phyloP scores from a whole-genome alignment of 2,113 vertebrate genomes.

The Aleadryas rufinucha region DNA sequence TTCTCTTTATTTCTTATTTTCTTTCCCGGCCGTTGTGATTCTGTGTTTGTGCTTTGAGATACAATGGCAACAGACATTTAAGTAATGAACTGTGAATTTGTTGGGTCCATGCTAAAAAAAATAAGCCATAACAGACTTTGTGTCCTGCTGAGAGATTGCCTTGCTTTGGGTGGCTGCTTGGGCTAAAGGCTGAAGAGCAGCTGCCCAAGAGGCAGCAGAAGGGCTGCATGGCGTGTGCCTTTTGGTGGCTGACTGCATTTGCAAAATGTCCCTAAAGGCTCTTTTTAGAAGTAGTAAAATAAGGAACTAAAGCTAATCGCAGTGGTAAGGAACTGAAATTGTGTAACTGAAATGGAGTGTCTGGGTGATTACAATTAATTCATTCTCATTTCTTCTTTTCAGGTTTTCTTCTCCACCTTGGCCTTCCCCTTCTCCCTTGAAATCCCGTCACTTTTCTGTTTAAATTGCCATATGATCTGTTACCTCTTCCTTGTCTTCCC shows the following conservation, averaged over 20 bases:
- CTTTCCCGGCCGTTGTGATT: neutral
- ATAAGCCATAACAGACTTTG: neutral
- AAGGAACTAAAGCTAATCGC: neutral
- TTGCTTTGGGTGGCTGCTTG: neutral
- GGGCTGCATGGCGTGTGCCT: neutral
- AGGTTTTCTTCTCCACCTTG: conserved; percentile 55
- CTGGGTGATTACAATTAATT: conserved; percentile 31
- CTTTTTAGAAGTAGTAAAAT: neutral
- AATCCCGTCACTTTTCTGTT: conserved; percentile 15
- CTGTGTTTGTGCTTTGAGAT: neutral
- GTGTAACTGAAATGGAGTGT: neutral
- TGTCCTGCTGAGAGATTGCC: neutral
- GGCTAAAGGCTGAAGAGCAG: neutral
- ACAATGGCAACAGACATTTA: neutral
- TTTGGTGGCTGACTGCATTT: neutral
- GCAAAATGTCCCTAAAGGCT: neutral
- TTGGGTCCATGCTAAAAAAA: neutral
- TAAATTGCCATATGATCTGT: neutral
- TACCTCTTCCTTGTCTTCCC: neutral
- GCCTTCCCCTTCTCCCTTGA: conserved; percentile 32
- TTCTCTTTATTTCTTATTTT: neutral
- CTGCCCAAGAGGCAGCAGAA: neutral
- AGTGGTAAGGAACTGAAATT: neutral
- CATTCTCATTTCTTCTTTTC: conserved; percentile 60
- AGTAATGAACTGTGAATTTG: neutral